phyloP scores from a whole-genome alignment of 2,113 vertebrate genomes.

The Mesitornis unicolor region DNA sequence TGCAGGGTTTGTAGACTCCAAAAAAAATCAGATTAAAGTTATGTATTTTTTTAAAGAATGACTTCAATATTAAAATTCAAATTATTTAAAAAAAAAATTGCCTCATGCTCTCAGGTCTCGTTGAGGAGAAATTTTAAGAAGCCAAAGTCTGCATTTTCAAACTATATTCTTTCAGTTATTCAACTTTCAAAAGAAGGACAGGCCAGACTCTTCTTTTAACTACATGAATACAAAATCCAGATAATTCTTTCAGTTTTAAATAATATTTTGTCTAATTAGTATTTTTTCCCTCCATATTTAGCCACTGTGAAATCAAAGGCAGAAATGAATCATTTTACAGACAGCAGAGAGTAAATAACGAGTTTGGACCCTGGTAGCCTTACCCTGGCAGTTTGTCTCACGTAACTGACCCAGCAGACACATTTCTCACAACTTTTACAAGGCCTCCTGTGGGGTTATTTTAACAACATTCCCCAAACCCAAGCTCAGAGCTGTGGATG shows the following conservation, averaged over 20 bases:
- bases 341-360: slow-evolving; percentile 25
- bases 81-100: neutral
- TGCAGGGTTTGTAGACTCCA: neutral
- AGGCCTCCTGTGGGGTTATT: slow-evolving; percentile 55
- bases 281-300: neutral
- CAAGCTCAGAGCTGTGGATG: neutral
- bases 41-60: neutral
- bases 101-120: neutral
- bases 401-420: slow-evolving; percentile 54
- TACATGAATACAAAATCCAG: neutral
- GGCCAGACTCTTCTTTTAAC: neutral
- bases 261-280: slow-evolving; percentile 6
- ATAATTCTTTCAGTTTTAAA: neutral
- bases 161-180: neutral
- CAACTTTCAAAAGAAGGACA: neutral
- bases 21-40: neutral
- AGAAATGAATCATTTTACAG: slow-evolving; percentile 20
- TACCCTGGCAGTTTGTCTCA: slow-evolving; percentile 34
- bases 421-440: slow-evolving; percentile 56
- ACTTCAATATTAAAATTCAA: neutral
- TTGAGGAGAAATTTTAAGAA: neutral
- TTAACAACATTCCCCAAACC: slow-evolving; percentile 9
- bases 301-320: slow-evolving; percentile 5
- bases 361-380: slow-evolving; percentile 20
- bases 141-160: neutral